Evolutionary conservation across 1,140 invertebrate species (phyloP).

Genomic region (Halotydeus destructor): DNA sequence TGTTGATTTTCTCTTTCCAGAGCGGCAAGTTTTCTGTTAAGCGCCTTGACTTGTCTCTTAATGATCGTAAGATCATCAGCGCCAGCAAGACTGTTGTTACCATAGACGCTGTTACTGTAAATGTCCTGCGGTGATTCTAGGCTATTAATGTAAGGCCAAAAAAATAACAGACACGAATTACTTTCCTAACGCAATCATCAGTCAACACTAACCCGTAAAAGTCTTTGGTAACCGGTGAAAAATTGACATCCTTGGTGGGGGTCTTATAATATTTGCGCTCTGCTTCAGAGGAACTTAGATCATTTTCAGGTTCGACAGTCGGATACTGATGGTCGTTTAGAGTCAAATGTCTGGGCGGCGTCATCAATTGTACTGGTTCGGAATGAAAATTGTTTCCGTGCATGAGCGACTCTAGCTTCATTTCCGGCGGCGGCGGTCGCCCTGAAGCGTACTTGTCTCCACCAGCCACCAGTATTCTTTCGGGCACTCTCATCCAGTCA

Average conservation of each 20-base stretch:
- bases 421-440: constrained; percentile 58
- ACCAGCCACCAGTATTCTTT: constrained; percentile 61
- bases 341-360: constrained; percentile 55
- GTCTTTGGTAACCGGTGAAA: not conserved
- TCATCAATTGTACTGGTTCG: constrained; percentile 34
- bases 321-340: constrained; percentile 58
- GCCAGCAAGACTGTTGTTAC: not conserved
- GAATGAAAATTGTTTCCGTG: not conserved
- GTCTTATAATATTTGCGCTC: not conserved
- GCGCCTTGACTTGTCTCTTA: constrained; percentile 9
- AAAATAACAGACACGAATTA: constrained; percentile 4
- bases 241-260: not conserved
- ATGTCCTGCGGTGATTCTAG: not conserved
- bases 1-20: constrained; percentile 57
- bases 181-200: not conserved
- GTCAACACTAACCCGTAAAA: not conserved
- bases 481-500: constrained; percentile 55
- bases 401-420: constrained; percentile 38
- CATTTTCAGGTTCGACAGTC: constrained; percentile 34
- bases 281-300: not conserved
- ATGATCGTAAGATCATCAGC: constrained; percentile 11
- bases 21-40: constrained; percentile 40
- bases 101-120: not conserved
- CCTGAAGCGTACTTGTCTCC: constrained; percentile 25
- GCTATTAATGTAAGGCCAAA: not conserved